Base-by-base conservation (phyloP, 2,888 invertebrate species). In the Cheilosia grossa region DNA sequence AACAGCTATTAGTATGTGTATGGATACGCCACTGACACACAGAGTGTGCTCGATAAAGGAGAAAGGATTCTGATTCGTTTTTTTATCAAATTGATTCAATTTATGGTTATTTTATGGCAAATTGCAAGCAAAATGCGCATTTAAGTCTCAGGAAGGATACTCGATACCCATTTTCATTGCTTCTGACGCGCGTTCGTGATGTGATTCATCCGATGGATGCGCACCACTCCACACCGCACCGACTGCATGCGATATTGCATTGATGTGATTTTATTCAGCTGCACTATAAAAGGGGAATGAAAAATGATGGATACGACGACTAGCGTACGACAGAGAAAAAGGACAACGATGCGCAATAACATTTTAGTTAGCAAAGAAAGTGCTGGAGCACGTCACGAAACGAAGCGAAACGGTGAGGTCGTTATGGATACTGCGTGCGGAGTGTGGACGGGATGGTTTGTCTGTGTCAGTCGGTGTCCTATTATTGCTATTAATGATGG, bases 101-200 rank as follows among this genome's bases (percentile, higher is more conserved):
- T 90, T 90, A 89, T 89, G 89, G 89, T 90, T 90, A 89, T 90
- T 89, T 89, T 89, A 89, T 89, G 89, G 89, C 88, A 90, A 90
- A 90, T 90, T 90, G 88, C 88, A 86, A 89, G 87, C 87, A 88
- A 89, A 88, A 88, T 88, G 88, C 87, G 87, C 73, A 74, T 83
- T 79, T 73, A 83, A 79, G 74, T 79, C 69, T n/a, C 69, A 83
- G 44, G 58, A 79, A 83, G 63, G 73, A 79, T 49, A 17, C 66
- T 54, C 66, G 58, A 58, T 70, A 64, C 47, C 47, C 24, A 33
- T 30, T n/a, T 27, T 53, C 30, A 13, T n/a, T 69, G 53, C 44
- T 54, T 17, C 56, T 58, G 54, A 44, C 13, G 37, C 19, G 10
- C 49, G 56, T 37, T 30, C 24, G 15, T 33, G 44, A 24, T 61